phyloP scores from a whole-genome alignment of 2,113 vertebrate species.

The Chauna torquata region DNA sequence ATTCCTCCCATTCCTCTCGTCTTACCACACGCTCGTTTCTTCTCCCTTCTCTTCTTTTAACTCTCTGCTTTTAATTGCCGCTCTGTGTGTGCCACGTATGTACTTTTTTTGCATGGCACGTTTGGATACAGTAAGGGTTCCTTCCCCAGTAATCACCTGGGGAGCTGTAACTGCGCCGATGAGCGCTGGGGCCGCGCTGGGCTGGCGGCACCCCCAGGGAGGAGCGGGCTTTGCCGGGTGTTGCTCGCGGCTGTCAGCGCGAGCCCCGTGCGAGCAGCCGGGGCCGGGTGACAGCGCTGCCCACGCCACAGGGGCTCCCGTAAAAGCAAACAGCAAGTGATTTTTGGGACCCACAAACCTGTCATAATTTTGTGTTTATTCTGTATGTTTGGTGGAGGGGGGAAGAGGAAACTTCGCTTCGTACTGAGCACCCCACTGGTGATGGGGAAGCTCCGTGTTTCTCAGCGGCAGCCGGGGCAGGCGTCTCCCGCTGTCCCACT shows the following conservation, averaged over 20 bases:
- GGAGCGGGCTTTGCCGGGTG: not conserved
- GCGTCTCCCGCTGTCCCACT: accelerated
- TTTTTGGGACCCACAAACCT: accelerated
- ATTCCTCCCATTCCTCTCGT: not conserved
- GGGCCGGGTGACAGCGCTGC: not conserved
- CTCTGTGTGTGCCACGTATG: not conserved
- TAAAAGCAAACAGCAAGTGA: not conserved
- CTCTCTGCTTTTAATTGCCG: accelerated
- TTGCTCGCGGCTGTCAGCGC: too few relatives aligned
- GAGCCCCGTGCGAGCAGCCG: not conserved
- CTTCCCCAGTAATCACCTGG: accelerated
- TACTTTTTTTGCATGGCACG: not conserved
- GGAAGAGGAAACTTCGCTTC: not conserved
- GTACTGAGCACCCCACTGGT: accelerated
- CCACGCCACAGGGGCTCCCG: accelerated
- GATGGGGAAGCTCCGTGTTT: accelerated
- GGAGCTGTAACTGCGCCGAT: accelerated
- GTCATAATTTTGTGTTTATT: accelerated
- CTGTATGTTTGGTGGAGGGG: not conserved
- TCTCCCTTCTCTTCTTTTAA: not conserved
- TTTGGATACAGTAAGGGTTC: accelerated
- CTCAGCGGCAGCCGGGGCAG: accelerated
- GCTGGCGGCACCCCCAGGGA: accelerated
- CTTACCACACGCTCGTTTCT: accelerated
- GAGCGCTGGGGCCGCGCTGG: accelerated